Base-by-base conservation (phyloP, 1,140 invertebrate species). In the Anadara kagoshimensis region DNA sequence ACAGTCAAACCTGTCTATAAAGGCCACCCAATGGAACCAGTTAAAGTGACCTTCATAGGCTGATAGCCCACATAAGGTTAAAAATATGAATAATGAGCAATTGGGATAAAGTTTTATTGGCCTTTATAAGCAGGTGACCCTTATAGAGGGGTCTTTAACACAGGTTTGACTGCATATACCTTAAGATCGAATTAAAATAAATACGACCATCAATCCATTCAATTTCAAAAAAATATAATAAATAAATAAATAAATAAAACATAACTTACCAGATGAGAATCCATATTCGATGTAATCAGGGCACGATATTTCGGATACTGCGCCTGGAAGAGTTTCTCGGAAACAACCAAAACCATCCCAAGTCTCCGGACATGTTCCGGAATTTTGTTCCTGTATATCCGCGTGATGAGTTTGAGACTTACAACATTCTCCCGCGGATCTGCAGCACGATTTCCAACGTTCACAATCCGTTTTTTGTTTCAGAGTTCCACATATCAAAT, bases 281-380 rank as follows among this genome's bases (percentile, higher is more conserved):
- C 68, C 68, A 53, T 63, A 63, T 20, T 62, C 58, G 10, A 70
- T 62, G 24, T 54, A 70, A 36, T 44, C 68, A n/a, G 68, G 68
- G 22, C 68, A 70, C 12, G 10, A 11, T 2, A 70, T 24, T 1
- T 36, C 53, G 16, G 68, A 41, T 22, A 24, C 26, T 16, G 20
- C 24, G 44, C 68, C 68, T 1, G 58, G n/a, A 22, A 8, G n/a
- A n/a, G 68, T 56, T 36, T 36, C n/a, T 11, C 24, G 47, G 41
- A 62, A 58, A 29, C 68, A 70, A 3, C 47, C 49, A 45, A 63
- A 70, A 1, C 68, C 68, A 29, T 70, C 68, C 68, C 68, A 70
- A 22, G 68, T 70, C 3, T 36, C n/a, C 2, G 68, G 59, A 45
- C 68, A 70, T 41, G 16, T 22, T 18, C 16, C 4, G 16, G 16